Base-by-base conservation (phyloP, 2,113 vertebrate genomes). In the Brachypodius melanocephalos region DNA sequence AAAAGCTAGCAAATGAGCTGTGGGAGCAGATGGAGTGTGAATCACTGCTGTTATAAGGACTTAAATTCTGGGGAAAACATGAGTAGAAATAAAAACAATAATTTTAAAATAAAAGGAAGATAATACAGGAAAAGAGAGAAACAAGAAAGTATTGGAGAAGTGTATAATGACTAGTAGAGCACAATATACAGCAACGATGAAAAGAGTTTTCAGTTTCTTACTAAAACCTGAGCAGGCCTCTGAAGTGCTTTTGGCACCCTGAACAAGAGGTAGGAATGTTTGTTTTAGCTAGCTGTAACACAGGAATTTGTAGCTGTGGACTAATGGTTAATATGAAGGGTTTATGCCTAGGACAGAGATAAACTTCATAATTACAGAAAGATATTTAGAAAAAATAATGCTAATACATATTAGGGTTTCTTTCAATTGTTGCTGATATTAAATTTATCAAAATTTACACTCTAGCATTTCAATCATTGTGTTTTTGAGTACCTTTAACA, bases 1-100 rank as follows among this genome's bases (percentile, higher is more conserved):
- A 80, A 91, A 75, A 93, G 57, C 34, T 36, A 96, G 25, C 48
- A 95, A 96, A 95, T 91, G 63, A 95, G 63, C 66, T 78, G 17
- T 65, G 40, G 46, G 72, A 95, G 71, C 78, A 96, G 86, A 93
- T 51, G 69, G 67, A 93, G 16, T 84, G n/a, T 89, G 74, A 93
- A 87, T 92, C 71, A 61, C 32, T 96, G 65, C 65, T 89, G 38
- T 88, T 95, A 68, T 74, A 94, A 81, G 88, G 40, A 67, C 40
- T 34, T 73, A n/a, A 11, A 72, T 82, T 93, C 52, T 17, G 73
- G 87, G 48, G 26, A 86, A 97, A 94, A 84, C 14, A 49, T 32
- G 24, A 72, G 36, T 17, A 87, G 63, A 86, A 95, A 77, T 74
- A 65, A 89, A 90, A 65, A 0, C 8, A 72, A 71, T 25, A 10